Conservation (phyloP, 2,888 invertebrate species). For the Apamea anceps region DNA sequence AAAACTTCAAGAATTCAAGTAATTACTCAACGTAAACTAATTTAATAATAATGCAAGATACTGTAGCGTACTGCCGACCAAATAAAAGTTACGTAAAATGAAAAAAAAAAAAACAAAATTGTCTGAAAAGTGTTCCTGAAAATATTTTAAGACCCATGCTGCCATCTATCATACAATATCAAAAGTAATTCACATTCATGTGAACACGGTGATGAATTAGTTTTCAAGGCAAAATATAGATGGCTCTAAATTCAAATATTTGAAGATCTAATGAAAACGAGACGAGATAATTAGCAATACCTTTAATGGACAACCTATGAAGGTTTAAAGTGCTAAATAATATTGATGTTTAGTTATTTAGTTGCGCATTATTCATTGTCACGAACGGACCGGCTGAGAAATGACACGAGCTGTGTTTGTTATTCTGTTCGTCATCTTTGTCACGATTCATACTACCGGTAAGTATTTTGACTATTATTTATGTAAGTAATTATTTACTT, state of each 20-base stretch:
- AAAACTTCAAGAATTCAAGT: background rate
- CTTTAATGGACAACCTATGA: background rate
- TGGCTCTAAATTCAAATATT: slow-evolving; percentile 28
- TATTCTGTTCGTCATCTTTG: slow-evolving; percentile 40
- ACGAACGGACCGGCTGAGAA: slow-evolving; percentile 28
- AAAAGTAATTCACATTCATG: background rate
- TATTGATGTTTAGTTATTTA: slow-evolving; percentile 19
- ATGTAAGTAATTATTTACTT: too few relatives aligned
- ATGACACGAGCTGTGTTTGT: slow-evolving; percentile 63
- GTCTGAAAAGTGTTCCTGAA: background rate
- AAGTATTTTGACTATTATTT: slow-evolving; percentile 1
- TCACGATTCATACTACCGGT: slow-evolving; percentile 1
- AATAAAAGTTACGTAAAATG: background rate
- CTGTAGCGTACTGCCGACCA: background rate
- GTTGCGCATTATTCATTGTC: slow-evolving; percentile 31
- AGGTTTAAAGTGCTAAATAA: slow-evolving; percentile 36
- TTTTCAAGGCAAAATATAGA: background rate
- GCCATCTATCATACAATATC: slow-evolving; percentile 2
- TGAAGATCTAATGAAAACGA: background rate
- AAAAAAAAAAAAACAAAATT: background rate
- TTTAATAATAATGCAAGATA: background rate
- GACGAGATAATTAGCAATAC: slow-evolving; percentile 22
- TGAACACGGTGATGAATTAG: background rate
- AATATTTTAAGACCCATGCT: background rate
- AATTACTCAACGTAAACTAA: background rate